phyloP scores from a whole-genome alignment of 2,888 invertebrate genomes.

The Phyllotreta striolata region DNA sequence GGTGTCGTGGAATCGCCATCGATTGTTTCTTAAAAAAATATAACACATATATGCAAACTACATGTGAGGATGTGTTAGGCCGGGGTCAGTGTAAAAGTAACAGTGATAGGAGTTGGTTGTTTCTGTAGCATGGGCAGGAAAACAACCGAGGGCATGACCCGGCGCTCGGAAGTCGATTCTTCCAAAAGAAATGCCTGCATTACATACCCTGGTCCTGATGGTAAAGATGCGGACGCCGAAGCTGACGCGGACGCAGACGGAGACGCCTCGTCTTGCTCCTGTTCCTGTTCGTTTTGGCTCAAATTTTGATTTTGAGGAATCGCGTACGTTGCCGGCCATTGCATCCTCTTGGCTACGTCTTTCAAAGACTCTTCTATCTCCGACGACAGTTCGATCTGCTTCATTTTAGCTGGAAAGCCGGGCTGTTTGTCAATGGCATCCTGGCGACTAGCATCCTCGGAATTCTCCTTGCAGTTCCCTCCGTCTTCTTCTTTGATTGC shows the following conservation, averaged over 20 bases:
- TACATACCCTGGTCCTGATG: constrained; percentile 65
- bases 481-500: constrained; percentile 57
- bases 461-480: constrained; percentile 31
- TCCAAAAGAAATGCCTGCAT: constrained; percentile 94
- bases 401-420: constrained; percentile 45
- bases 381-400: constrained; percentile 54
- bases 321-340: constrained; percentile 71
- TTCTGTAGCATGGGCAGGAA: constrained; percentile 92
- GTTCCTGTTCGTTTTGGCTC: constrained; percentile 45
- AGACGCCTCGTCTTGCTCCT: constrained; percentile 46
- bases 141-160: constrained; percentile 90
- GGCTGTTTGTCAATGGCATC: constrained; percentile 29
- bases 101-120: constrained; percentile 84
- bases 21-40: constrained; percentile 61
- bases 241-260: too few relatives aligned
- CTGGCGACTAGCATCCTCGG: constrained; percentile 39
- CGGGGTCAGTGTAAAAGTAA: constrained; percentile 93
- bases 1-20: constrained; percentile 64
- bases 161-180: constrained; percentile 64
- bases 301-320: constrained; percentile 63
- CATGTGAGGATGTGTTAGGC: constrained; percentile 68
- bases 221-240: constrained; percentile 13
- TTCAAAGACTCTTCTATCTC: constrained; percentile 64
- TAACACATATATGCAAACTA: constrained; percentile 59
- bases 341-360: constrained; percentile 65